phyloP scores from a whole-genome alignment of 2,113 vertebrate species.

The Hyperoodon ampullatus region DNA sequence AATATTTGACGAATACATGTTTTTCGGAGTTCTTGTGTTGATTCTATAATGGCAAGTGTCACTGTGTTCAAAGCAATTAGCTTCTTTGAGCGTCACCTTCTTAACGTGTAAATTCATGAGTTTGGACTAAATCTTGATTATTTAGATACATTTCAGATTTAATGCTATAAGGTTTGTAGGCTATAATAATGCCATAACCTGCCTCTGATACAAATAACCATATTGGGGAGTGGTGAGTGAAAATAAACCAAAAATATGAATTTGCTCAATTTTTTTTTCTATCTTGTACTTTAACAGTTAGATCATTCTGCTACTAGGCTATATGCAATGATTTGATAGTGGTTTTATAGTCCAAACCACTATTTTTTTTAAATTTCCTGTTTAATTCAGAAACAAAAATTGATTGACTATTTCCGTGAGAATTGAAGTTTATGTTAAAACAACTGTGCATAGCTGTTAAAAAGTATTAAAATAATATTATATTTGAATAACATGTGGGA shows the following conservation, averaged over 20 bases:
- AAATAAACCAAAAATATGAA: background rate
- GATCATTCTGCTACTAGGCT: background rate
- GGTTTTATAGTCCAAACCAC: background rate
- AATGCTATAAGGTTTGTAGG: background rate
- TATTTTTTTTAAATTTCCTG: background rate
- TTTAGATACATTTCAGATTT: background rate
- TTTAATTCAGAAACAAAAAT: slow-evolving; percentile 38
- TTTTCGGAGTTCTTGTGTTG: background rate
- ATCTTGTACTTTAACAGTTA: background rate
- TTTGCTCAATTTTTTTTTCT: background rate
- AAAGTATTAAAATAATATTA: background rate
- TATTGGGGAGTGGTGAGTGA: background rate
- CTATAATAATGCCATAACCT: background rate
- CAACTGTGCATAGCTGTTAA: background rate
- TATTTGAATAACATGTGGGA: background rate
- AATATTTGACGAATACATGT: background rate
- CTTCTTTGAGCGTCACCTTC: background rate
- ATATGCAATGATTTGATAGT: background rate
- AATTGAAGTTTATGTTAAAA: background rate
- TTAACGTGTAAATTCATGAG: background rate
- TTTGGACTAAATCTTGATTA: background rate
- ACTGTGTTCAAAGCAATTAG: background rate
- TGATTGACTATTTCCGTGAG: background rate
- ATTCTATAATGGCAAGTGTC: background rate
- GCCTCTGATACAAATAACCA: background rate